Evolutionary conservation across 2,113 vertebrate species (phyloP), one percentile per base, ranked within the genome.

Genomic region (rabbit (Oryctolagus cuniculus)): DNA sequence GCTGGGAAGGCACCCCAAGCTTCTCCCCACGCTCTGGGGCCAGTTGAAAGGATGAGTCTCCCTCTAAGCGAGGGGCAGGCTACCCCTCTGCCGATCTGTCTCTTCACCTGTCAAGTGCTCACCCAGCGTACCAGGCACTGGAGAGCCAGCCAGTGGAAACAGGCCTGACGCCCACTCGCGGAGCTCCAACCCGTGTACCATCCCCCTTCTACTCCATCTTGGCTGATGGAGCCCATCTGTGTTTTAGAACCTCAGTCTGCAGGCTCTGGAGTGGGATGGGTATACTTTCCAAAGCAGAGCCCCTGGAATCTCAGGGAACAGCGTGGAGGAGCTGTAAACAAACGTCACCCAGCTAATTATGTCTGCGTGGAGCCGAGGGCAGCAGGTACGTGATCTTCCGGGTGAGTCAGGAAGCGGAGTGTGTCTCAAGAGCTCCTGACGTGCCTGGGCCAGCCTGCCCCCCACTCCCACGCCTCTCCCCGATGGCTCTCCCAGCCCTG

Each of bases 231-330:
- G 17, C 31, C 34, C 5, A 34, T 3, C 53, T 2, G 12, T 17
- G 75, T 27, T 81, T 75, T 61, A 44, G 77, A 73, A 84, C 49
- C 16, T 11, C 4, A 58, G 51, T 1, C 34, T 0, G 34, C 55
- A 82, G 38, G 87, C 25, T 17, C 49, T 36, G 6, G 58, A 88
- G 36, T 53, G 51, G 78, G 16, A 24, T 70, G 44, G 58, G 38
- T 27, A 21, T 24, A n/a, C 19, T 10, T 58, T 29, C n/a, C 69
- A 86, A 69, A 94, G 63, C 10, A 73, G 21, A 86, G n/a, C 29
- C 51, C 93, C 94, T 53, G n/a, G 51, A 73, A 83, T 94, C 69
- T 79, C n/a, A 79, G 77, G 34, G 17, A 36, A 79, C 91, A 89
- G 36, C n/a, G 34, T 24, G 21, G 38, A 83, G 93, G 80, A 86